Evolutionary conservation across 2,888 invertebrate genomes (phyloP).

Genomic region (Napeogenes inachia): DNA sequence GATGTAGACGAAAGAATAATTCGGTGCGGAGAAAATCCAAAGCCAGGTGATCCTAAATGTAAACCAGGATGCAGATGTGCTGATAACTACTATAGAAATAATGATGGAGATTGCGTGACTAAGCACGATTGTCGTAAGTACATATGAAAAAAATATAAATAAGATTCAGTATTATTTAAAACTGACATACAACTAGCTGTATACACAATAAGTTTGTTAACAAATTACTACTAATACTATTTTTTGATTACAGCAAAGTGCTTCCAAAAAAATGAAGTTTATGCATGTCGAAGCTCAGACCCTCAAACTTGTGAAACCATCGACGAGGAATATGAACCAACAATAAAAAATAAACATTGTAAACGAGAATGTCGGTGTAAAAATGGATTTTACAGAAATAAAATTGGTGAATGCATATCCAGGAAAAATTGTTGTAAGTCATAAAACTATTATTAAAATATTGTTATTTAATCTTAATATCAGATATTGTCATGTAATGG

Average conservation of each 20-base stretch:
- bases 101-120: constrained; percentile 36
- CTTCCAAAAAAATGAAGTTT: constrained; percentile 9
- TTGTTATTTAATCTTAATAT: not conserved
- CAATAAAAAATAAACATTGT: constrained; percentile 11
- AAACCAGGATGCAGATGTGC: constrained; percentile 42
- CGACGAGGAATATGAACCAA: constrained; percentile 1
- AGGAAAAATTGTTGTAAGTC: constrained; percentile 26
- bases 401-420: constrained; percentile 26
- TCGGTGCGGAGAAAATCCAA: constrained; percentile 34
- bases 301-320: constrained; percentile 7
- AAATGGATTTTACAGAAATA: constrained; percentile 20
- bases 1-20: constrained; percentile 35
- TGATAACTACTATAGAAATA: constrained; percentile 37
- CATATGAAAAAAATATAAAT: not conserved
- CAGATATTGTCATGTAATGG: not conserved
- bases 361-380: constrained; percentile 22
- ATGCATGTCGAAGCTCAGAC: constrained; percentile 5
- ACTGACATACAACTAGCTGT: not conserved
- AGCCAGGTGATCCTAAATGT: constrained; percentile 40
- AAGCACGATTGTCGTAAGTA: constrained; percentile 30
- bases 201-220: constrained; percentile 1
- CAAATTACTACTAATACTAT: not conserved
- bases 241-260: constrained; percentile 7
- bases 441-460: not conserved
- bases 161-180: no score